Base-by-base conservation (phyloP, 2,113 vertebrate genomes). In the Probosciger aterrimus region DNA sequence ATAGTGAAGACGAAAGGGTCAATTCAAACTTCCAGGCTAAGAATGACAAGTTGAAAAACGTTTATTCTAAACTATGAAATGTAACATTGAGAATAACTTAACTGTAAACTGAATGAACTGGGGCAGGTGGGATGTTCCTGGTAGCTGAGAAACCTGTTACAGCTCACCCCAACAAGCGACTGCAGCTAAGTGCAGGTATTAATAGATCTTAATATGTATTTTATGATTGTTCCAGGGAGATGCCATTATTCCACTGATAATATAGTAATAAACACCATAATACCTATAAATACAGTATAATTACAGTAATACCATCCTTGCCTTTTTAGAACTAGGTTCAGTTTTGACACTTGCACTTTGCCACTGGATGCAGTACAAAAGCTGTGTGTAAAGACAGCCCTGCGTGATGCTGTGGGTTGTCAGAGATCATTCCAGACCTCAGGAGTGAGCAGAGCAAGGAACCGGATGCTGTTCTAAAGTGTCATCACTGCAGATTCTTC, bases 381-480 rank as follows among this genome's bases (percentile, higher is more conserved):
- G 3, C 3, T 1, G 0, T 2, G 4, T 2, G 11, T 24, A 6
- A 53, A 59, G 44, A 23, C 9, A 13, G n/a, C 3, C 11, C 24
- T 30, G 7, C 10, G 70, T 5, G 24, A 16, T 8, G 6, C 39
- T 67, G 14, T 10, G 59, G 33, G 1, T 28, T 17, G 2, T 2
- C 75, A 63, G 63, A 19, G 44, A 18, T 15, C 22, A 1, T 3
- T 7, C 14, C 44, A 14, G 37, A 4, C 10, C 28, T 8, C 37
- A 35, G 28, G 13, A 46, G 17, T 6, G 6, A 31, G 10, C 6
- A 16, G 35, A 78, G 16, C 22, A 31, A 30, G n/a, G 20, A 35
- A 3, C 2, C 6, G 0, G 13, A 27, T 4, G 9, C 3, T 18
- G 41, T 14, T 39, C 47, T 17, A 9, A 18, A 13, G 23, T 4